phyloP scores from a whole-genome alignment of 2,113 vertebrate species.

The Ammospiza nelsoni region DNA sequence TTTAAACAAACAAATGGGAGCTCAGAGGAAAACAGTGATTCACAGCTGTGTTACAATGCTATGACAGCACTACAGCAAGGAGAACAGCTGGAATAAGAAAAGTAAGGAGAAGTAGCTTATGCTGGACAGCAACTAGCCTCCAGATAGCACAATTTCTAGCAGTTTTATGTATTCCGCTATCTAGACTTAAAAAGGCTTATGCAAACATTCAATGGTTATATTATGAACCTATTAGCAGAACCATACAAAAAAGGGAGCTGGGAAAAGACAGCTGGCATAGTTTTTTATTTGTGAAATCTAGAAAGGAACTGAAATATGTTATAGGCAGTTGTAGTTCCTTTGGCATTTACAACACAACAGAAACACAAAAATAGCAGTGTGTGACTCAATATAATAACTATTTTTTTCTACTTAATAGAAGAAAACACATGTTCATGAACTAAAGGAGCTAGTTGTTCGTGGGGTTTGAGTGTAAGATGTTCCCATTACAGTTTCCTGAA shows the following conservation, averaged over 20 bases:
- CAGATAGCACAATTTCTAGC: neutral
- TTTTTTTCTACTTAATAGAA: neutral
- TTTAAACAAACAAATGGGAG: neutral
- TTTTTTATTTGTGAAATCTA: neutral
- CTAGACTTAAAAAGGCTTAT: neutral
- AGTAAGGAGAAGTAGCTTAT: neutral
- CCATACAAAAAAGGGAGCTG: neutral
- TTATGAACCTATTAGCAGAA: neutral
- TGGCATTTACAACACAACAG: neutral
- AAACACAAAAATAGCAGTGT: neutral
- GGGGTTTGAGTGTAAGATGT: neutral
- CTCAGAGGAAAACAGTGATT: neutral
- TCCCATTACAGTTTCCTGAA: neutral
- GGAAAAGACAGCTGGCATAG: neutral
- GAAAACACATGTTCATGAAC: neutral
- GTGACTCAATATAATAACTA: neutral
- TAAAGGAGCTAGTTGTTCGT: neutral
- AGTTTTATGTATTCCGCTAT: neutral
- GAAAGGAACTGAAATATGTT: neutral
- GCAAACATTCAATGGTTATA: neutral
- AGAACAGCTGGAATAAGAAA: constrained; percentile 14
- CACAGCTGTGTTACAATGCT: neutral
- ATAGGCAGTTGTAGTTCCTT: neutral
- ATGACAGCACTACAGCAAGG: neutral
- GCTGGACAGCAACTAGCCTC: neutral